phyloP scores from a whole-genome alignment of 1,140 invertebrate genomes.

The Metopolophium dirhodum region DNA sequence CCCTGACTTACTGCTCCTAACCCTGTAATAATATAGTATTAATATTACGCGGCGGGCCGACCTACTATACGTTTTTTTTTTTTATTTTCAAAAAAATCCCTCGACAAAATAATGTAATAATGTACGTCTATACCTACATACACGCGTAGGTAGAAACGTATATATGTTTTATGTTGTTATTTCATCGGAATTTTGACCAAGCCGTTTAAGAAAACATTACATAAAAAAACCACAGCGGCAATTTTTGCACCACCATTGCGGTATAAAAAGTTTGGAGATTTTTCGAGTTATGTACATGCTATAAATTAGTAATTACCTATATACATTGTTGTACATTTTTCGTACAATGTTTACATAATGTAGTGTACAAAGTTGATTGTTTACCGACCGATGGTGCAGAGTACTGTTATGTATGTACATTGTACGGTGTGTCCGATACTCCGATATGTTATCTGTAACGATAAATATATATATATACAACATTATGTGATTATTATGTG shows the following conservation, averaged over 20 bases:
- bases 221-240: not conserved
- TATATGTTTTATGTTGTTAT: not conserved
- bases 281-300: not conserved
- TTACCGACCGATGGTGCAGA: not conserved
- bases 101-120: not conserved
- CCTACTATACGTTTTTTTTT: not conserved
- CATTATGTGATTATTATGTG: too few relatives aligned
- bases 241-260: not conserved
- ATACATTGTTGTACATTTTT: not conserved
- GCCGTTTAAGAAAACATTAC: not conserved
- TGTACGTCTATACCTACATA: not conserved
- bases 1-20: not conserved
- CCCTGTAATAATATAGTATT: constrained; percentile 43
- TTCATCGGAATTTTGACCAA: not conserved
- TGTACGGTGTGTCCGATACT: too few relatives aligned
- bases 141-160: not conserved
- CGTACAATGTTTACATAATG: not conserved
- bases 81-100: constrained; percentile 33
- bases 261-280: not conserved
- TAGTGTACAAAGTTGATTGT: not conserved
- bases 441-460: too few relatives aligned
- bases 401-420: too few relatives aligned
- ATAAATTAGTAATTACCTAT: not conserved
- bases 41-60: not conserved
- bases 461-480: too few relatives aligned